These are phyloP conservation scores for Achatina immaculata DNA, from an alignment of 1,140 invertebrate genomes.

Conservation along the genomic window DNA sequence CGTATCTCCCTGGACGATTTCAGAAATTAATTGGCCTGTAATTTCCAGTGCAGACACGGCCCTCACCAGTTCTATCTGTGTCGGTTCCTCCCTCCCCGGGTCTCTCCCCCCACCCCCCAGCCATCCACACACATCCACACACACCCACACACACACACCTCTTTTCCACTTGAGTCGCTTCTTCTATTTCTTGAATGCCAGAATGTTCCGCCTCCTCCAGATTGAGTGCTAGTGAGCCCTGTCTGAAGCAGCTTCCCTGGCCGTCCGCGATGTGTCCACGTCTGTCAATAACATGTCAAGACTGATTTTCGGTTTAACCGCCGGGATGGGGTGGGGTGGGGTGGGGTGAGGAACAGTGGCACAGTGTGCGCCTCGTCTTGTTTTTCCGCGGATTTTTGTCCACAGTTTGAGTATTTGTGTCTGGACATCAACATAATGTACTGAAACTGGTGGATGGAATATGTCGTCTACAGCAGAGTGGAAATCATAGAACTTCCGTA, in stretches of 20 bases:
- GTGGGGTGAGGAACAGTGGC: not conserved
- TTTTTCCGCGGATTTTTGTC: too few species aligned
- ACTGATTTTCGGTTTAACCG: not conserved
- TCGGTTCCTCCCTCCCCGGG: not conserved
- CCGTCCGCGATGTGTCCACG: not conserved
- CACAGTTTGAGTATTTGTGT: too few species aligned
- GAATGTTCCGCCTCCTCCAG: not conserved
- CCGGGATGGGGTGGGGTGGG: not conserved
- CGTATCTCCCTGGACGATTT: not conserved
- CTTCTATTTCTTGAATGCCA: not conserved
- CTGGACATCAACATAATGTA: too few species aligned
- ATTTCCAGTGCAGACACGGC: slow-evolving; percentile 1
- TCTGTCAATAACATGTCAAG: not conserved
- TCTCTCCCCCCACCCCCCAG: too few species aligned
- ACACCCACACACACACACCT: too few species aligned
- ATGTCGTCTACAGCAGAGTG: too few species aligned
- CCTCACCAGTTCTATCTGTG: not conserved
- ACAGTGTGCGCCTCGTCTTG: not conserved
- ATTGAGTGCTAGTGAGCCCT: not conserved
- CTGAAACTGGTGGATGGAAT: too few species aligned
- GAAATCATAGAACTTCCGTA: too few species aligned
- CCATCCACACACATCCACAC: too few species aligned
- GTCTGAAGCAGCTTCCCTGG: not conserved
- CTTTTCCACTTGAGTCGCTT: not conserved
- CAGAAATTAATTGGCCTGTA: slow-evolving; percentile 14